Percentiles rank a stretch among this genome's conserved stretches.
Evolutionary conservation across 2,888 invertebrate genomes (phyloP).

Genomic region (Cryptosula pallasiana): DNA sequence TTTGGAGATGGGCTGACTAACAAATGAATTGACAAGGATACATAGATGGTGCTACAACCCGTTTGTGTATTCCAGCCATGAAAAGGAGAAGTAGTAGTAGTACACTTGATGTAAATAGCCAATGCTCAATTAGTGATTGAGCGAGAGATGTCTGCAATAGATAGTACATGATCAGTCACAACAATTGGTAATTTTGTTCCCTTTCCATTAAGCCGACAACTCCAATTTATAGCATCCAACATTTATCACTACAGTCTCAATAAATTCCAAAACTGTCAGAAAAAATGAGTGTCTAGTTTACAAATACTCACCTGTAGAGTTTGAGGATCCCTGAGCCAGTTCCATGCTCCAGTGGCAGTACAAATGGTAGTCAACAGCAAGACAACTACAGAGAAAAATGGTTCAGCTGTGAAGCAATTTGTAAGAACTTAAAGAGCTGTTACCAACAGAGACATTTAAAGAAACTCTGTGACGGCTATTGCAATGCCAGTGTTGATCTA

Average conservation of each 20-base stretch:
- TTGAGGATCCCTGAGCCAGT: constrained; percentile 89
- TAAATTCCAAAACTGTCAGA: no score
- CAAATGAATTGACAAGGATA: constrained; percentile 35
- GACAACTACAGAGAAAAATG: constrained; percentile 72
- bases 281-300: no score
- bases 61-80: constrained; percentile 85
- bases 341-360: constrained; percentile 89
- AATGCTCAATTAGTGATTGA: constrained; percentile 87
- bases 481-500: no score
- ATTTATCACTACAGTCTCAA: no score
- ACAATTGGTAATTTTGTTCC: no score
- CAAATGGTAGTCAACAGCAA: constrained; percentile 79
- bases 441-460: no score
- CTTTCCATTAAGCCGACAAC: not conserved
- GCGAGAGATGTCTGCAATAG: constrained; percentile 69
- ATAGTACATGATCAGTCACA: no score
- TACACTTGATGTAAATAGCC: constrained; percentile 80
- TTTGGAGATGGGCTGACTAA: no score
- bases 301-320: not conserved
- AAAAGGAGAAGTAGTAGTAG: constrained; percentile 71
- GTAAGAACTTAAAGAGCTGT: no score
- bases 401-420: no score
- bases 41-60: constrained; percentile 93
- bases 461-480: no score
- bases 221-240: constrained; percentile 11